These are phyloP conservation scores for Amblyornis subalaris DNA, from an alignment of 2,113 vertebrate genomes.

Conservation along the genomic window DNA sequence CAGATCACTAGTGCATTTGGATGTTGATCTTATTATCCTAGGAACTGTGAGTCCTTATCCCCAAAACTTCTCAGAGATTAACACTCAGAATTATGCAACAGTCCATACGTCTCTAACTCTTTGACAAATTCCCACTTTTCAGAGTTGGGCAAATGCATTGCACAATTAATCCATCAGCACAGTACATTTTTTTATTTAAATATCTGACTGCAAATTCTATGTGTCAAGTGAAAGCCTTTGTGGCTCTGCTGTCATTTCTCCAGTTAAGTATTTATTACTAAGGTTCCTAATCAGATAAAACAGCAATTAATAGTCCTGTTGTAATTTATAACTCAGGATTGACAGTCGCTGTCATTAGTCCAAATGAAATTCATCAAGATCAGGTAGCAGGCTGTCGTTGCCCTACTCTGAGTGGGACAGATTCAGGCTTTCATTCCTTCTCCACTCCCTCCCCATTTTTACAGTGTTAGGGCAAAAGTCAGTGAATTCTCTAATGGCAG, in stretches of 20 bases:
- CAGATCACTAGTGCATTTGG: conserved; percentile 39
- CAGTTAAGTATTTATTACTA: neutral
- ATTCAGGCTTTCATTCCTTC: neutral
- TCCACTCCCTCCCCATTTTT: neutral
- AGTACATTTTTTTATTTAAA: neutral
- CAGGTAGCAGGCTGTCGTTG: neutral
- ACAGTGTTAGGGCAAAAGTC: neutral
- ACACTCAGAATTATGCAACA: neutral
- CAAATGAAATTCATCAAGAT: neutral
- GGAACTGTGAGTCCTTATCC: conserved; percentile 47
- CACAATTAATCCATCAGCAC: neutral
- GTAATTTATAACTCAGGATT: neutral
- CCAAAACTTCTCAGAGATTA: neutral
- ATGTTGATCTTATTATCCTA: conserved; percentile 50
- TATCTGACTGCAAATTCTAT: neutral
- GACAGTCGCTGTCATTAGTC: neutral
- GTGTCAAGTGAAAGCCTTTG: neutral
- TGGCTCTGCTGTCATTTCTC: neutral
- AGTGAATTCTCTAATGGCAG: neutral
- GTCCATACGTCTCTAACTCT: neutral
- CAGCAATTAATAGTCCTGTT: neutral
- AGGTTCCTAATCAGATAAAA: neutral
- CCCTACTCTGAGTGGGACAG: conserved; percentile 32
- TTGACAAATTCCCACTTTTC: conserved; percentile 25
- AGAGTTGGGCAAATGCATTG: conserved; percentile 1